Evolutionary conservation across 2,888 invertebrate species (phyloP), one percentile per base, ranked within the genome.

Genomic region (Papilio gigon): DNA sequence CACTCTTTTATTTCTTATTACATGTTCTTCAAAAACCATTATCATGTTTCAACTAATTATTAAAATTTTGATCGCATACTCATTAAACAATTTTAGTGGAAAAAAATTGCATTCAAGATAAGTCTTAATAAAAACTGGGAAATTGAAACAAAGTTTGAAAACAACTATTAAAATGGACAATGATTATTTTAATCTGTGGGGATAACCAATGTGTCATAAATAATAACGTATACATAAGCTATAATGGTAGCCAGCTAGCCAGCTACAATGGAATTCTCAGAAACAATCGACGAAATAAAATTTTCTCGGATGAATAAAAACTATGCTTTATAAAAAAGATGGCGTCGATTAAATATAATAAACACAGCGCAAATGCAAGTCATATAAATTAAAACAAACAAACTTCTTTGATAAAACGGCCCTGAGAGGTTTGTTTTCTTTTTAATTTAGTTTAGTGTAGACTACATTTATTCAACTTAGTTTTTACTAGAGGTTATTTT

Each of bases 201-300:
- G 42, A 68, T 59, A 65, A 22, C 68, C 68, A 37, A 12, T 37
- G 47, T 47, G 35, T 50, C 68, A 61, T 50, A 40, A 20, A 37
- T 37, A 63, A 63, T 40, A 17, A 59, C 27, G 20, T 50, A 44
- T 17, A 25, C 50, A 37, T 44, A 47, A 22, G 17, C 30, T 58
- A 22, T 60, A 64, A 68, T 68, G 30, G 65, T 27, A 27, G 35
- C 47, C 20, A 33, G 30, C 30, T 27, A 27, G 35, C 47, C 20
- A 33, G 30, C 30, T 60, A 40, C 44, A 42, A 60, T 35, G 30
- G 53, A 68, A 65, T 61, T 65, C 68, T 60, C 53, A 61, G 68
- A 69, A 69, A 65, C 53, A 65, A 69, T 68, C 20, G 6, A 20
- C 60, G 8, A 42, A 69, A 60, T 65, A 65, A 42, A 11, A 27